Conservation (phyloP, 1,140 invertebrate species). For the Dinoponera quadriceps region DNA sequence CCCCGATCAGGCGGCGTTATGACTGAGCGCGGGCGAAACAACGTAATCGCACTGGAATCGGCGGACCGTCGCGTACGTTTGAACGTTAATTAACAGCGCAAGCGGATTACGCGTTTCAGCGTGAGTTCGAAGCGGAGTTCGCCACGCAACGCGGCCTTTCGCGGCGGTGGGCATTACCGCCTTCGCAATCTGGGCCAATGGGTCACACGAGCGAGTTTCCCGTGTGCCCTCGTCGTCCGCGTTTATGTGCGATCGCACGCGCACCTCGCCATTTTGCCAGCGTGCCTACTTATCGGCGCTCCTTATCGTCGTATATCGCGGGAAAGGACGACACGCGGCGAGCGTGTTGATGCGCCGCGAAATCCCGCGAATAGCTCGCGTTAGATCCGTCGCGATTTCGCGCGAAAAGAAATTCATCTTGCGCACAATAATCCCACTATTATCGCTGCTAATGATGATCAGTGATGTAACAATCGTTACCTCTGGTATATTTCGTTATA, state of each 20-base stretch:
- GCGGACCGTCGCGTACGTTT: background rate
- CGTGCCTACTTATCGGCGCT: constrained; percentile 25
- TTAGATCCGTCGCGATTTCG: too few relatives aligned
- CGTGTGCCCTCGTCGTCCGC: constrained; percentile 72
- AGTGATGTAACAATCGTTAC: too few relatives aligned
- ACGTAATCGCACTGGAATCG: constrained; percentile 28
- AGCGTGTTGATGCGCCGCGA: background rate
- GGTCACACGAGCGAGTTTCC: constrained; percentile 81
- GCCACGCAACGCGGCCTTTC: constrained; percentile 64
- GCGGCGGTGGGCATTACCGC: constrained; percentile 57
- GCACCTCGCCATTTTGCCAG: constrained; percentile 60
- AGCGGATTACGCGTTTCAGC: constrained; percentile 10
- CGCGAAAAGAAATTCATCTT: too few relatives aligned
- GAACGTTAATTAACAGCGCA: constrained; percentile 30
- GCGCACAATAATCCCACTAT: too few relatives aligned
- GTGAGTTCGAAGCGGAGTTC: constrained; percentile 34
- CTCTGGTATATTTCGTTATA: too few relatives aligned
- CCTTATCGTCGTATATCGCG: constrained; percentile 2
- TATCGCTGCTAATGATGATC: too few relatives aligned
- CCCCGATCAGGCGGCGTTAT: background rate
- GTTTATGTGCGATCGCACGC: constrained; percentile 25
- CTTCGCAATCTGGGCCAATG: constrained; percentile 79
- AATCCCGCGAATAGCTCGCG: background rate
- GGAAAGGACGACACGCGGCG: background rate
- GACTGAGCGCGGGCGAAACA: background rate